phyloP scores from a whole-genome alignment of 2,113 vertebrate species.

The Poeciliopsis occidentalis region DNA sequence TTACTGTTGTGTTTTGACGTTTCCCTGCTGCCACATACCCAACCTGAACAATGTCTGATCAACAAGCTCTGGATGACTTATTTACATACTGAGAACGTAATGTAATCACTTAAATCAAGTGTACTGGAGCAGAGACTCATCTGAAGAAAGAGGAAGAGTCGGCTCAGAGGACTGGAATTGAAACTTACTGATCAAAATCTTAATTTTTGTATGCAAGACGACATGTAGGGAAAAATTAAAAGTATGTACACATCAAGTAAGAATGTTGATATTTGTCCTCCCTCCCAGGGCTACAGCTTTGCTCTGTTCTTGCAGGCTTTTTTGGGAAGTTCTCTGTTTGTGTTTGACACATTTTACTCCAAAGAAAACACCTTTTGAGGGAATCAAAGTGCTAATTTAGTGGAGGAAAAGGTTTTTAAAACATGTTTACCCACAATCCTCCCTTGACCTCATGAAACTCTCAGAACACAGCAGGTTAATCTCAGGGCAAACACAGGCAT shows the following conservation, averaged over 20 bases:
- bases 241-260: too few species aligned
- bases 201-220: too few species aligned
- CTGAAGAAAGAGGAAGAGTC: too few species aligned
- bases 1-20: neutral
- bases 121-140: neutral
- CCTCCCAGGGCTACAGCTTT: too few species aligned
- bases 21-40: neutral
- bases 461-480: conserved; percentile 2
- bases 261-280: too few species aligned
- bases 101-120: neutral
- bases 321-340: too few species aligned
- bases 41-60: neutral
- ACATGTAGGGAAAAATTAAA: too few species aligned
- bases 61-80: neutral
- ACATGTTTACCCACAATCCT: neutral
- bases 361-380: neutral
- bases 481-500: conserved; percentile 19
- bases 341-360: neutral
- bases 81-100: too few species aligned
- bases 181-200: neutral
- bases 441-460: conserved; percentile 21
- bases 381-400: neutral
- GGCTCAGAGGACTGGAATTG: neutral
- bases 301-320: too few species aligned
- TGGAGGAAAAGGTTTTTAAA: neutral